Evolutionary conservation across 2,113 vertebrate genomes (phyloP).

Genomic region (Dicaeum eximium): DNA sequence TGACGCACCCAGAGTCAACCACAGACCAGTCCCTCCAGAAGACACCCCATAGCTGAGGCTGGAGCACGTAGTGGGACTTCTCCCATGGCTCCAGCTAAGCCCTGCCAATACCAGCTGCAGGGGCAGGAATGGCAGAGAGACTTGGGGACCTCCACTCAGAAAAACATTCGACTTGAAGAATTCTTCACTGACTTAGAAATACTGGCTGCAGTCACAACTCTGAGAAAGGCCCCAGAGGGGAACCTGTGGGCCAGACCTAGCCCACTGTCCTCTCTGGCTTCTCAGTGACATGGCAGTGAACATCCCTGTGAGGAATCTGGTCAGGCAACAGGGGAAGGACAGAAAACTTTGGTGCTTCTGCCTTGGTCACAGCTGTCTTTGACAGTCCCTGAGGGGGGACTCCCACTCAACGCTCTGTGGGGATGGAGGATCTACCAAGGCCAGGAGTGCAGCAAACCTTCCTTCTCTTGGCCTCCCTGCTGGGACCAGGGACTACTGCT

Average conservation of each 20-base stretch:
- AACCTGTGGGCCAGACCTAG: background rate
- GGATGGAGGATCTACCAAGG: background rate
- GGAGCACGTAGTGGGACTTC: accelerated
- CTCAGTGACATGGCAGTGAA: background rate
- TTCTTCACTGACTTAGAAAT: background rate
- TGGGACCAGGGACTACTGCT: background rate
- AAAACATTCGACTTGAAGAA: background rate
- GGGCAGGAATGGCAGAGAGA: background rate
- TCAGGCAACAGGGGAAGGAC: background rate
- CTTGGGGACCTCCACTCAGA: background rate
- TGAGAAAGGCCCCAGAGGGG: background rate
- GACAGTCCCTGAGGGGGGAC: background rate
- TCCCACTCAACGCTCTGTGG: background rate
- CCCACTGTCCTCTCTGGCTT: background rate
- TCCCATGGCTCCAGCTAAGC: background rate
- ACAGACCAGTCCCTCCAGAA: background rate
- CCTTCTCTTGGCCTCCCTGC: background rate
- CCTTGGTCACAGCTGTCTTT: background rate
- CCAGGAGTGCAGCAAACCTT: background rate
- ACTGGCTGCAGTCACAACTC: background rate
- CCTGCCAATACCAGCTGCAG: background rate
- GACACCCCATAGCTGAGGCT: accelerated
- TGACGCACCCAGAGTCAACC: accelerated
- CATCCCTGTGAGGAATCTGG: background rate
- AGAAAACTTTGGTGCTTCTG: background rate